phyloP scores from a whole-genome alignment of 2,113 vertebrate genomes.

The Oreochromis spilurus region DNA sequence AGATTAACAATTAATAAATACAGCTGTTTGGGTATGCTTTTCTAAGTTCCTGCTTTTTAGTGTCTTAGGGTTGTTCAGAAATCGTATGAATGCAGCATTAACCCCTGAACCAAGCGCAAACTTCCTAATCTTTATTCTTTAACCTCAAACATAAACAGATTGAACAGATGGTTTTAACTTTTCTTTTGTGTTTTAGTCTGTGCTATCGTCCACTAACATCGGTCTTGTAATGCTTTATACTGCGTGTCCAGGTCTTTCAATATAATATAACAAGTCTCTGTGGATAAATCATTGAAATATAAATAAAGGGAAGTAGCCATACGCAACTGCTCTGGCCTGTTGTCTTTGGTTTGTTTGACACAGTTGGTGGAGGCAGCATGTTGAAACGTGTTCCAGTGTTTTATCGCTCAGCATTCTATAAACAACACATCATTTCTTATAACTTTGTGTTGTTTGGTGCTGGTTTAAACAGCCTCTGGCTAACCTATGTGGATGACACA shows the following conservation, averaged over 20 bases:
- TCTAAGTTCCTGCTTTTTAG: background rate
- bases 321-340: background rate
- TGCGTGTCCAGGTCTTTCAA: background rate
- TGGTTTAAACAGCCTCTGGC: constrained; percentile 25
- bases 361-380: background rate
- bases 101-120: background rate
- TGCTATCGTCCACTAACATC: background rate
- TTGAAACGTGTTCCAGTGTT: background rate
- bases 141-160: background rate
- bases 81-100: background rate
- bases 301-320: background rate
- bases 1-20: background rate
- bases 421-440: constrained; percentile 26
- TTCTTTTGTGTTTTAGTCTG: background rate
- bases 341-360: constrained; percentile 4
- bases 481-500: constrained; percentile 25
- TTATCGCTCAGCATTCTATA: constrained; percentile 12
- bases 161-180: background rate
- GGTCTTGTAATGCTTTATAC: background rate
- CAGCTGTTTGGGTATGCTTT: background rate
- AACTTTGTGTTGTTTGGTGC: constrained; percentile 18
- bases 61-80: background rate
- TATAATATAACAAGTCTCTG: background rate
- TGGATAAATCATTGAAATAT: background rate
- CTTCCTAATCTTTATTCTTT: background rate